These are phyloP conservation scores for Apaloderma vittatum DNA, from an alignment of 2,113 vertebrate species.

Conservation along the genomic window DNA sequence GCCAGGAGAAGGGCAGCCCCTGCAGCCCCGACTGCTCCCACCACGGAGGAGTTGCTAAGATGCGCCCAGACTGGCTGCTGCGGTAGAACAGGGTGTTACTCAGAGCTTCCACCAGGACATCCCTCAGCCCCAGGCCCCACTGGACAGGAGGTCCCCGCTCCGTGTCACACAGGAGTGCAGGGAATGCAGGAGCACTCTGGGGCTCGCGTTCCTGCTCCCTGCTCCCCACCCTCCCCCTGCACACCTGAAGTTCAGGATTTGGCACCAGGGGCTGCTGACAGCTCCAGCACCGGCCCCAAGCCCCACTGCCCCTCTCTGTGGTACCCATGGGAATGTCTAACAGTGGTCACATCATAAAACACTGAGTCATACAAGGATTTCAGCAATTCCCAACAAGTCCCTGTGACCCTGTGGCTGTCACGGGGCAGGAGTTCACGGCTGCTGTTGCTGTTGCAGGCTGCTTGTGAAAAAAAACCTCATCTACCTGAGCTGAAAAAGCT, in stretches of 20 bases:
- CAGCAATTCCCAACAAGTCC: not conserved
- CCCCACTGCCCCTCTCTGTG: no score
- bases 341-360: not conserved
- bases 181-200: not conserved
- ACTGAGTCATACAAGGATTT: not conserved
- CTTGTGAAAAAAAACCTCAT: not conserved
- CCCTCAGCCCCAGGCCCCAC: not conserved
- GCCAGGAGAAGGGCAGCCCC: conserved; percentile 61
- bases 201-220: not conserved
- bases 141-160: not conserved
- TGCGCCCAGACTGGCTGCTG: conserved; percentile 62
- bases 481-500: not conserved
- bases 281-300: not conserved
- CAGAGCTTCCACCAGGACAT: not conserved
- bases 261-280: rapidly evolving
- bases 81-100: conserved; percentile 42
- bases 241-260: rapidly evolving
- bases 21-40: conserved; percentile 69
- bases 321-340: conserved; percentile 36
- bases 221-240: not conserved
- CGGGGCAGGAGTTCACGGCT: conserved; percentile 12
- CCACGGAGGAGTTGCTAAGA: conserved; percentile 62
- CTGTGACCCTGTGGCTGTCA: not conserved
- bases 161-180: rapidly evolving
- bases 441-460: conserved; percentile 61